These are phyloP conservation scores for Dasysyrphus tricinctus DNA, from an alignment of 2,888 invertebrate species.

Conservation along the genomic window DNA sequence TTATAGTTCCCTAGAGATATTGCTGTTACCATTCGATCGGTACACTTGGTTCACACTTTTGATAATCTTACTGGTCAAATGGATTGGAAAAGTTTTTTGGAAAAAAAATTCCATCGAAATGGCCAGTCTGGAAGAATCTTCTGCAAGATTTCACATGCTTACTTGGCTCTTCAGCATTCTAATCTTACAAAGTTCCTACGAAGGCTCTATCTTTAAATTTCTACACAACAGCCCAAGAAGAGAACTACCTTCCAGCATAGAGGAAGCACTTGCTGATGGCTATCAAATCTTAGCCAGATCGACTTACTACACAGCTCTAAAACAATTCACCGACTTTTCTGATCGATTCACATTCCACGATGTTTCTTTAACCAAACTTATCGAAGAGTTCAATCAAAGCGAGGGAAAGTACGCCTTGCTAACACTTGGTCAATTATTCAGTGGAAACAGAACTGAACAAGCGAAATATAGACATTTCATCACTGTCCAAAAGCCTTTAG, in stretches of 20 bases:
- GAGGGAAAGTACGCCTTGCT: conserved; percentile 9
- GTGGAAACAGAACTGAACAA: neutral
- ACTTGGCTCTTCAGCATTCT: conserved; percentile 29
- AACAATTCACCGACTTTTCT: conserved; percentile 4
- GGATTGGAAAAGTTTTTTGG: neutral
- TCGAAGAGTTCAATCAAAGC: conserved; percentile 12
- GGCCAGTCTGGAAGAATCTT: neutral
- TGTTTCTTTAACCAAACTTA: neutral
- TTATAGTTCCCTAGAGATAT: conserved; percentile 15
- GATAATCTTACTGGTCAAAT: neutral
- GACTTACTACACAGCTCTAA: neutral
- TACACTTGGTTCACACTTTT: conserved; percentile 25
- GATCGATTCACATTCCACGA: neutral
- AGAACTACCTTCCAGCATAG: neutral
- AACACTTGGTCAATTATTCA: conserved; percentile 1
- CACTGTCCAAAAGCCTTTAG: neutral
- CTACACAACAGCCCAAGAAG: neutral
- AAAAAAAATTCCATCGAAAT: neutral
- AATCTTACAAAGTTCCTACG: conserved; percentile 30
- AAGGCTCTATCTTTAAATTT: conserved; percentile 37
- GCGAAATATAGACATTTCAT: neutral
- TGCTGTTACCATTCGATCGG: conserved; percentile 34
- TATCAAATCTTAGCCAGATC: conserved; percentile 11
- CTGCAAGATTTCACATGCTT: neutral
- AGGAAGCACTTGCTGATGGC: conserved; percentile 16